Evolutionary conservation across 2,888 invertebrate species (phyloP).

Genomic region (Rhagophthalmus giganteus): DNA sequence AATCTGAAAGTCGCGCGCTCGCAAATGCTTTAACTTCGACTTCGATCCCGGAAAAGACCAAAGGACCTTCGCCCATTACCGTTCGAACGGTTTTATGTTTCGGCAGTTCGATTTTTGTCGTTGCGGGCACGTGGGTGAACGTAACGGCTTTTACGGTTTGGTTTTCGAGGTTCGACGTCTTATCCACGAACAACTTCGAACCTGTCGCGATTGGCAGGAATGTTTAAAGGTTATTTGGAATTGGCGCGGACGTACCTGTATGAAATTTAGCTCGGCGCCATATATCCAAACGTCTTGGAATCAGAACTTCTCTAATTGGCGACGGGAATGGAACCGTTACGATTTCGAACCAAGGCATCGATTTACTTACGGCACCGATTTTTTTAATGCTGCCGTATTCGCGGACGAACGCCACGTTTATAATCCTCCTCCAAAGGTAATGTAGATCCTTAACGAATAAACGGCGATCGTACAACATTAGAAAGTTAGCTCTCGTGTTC

Average conservation of each 20-base stretch:
- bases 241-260: conserved; percentile 46
- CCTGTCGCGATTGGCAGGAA: conserved; percentile 32
- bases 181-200: conserved; percentile 60
- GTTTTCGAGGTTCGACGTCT: conserved; percentile 63
- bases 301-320: conserved; percentile 60
- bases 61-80: conserved; percentile 17
- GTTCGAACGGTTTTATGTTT: conserved; percentile 36
- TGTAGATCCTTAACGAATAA: conserved; percentile 67
- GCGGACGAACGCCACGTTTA: conserved; percentile 73
- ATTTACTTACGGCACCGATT: conserved; percentile 39
- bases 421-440: conserved; percentile 76
- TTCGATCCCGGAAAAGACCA: conserved; percentile 65
- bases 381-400: conserved; percentile 53
- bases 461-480: conserved; percentile 70
- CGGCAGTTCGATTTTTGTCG: conserved; percentile 49
- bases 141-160: conserved; percentile 65
- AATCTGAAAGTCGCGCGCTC: too few species aligned
- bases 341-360: conserved; percentile 68
- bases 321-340: conserved; percentile 76
- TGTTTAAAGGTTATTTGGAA: not conserved
- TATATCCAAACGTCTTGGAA: conserved; percentile 66
- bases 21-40: too few species aligned
- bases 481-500: conserved; percentile 70
- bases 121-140: conserved; percentile 70
- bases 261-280: conserved; percentile 69